Evolutionary conservation across 1,140 invertebrate genomes (phyloP).

Genomic region (Heliconius hermathena): DNA sequence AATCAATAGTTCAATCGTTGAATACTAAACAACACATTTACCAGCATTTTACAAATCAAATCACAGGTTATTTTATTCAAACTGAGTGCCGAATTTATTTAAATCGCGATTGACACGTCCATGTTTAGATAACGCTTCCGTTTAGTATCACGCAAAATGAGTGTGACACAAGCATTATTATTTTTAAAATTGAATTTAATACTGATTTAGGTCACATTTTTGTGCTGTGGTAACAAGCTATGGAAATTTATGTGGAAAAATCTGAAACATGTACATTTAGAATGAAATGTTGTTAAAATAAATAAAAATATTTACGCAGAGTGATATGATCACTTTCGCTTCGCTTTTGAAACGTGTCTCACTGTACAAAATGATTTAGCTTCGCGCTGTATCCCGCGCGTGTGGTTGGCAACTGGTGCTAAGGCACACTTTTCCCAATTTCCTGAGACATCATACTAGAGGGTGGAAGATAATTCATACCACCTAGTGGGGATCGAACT

Average conservation of each 20-base stretch:
- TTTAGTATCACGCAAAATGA: background rate
- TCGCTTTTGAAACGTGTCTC: no score
- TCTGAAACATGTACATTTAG: background rate
- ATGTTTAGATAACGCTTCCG: conserved; percentile 27
- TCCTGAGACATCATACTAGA: no score
- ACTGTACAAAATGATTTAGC: no score
- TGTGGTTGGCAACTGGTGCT: no score
- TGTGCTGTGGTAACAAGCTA: background rate
- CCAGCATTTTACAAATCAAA: conserved; percentile 18
- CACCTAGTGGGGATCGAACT: no score
- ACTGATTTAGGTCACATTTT: background rate
- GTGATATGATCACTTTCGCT: no score
- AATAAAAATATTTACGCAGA: no score
- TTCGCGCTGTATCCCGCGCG: no score
- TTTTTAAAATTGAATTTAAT: conserved; percentile 3
- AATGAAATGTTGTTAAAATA: background rate
- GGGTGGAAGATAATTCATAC: no score
- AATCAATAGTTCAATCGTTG: conserved; percentile 16
- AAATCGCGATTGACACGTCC: conserved; percentile 20
- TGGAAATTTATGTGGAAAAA: background rate
- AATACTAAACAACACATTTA: conserved; percentile 16
- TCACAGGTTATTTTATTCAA: conserved; percentile 20
- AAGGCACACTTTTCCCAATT: no score
- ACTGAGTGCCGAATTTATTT: conserved; percentile 36
- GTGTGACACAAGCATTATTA: background rate